Percentiles rank a stretch among this genome's conserved stretches.
These are phyloP conservation scores for Xanthorhoe designata DNA, from an alignment of 2,888 invertebrate genomes.

Conservation along the genomic window DNA sequence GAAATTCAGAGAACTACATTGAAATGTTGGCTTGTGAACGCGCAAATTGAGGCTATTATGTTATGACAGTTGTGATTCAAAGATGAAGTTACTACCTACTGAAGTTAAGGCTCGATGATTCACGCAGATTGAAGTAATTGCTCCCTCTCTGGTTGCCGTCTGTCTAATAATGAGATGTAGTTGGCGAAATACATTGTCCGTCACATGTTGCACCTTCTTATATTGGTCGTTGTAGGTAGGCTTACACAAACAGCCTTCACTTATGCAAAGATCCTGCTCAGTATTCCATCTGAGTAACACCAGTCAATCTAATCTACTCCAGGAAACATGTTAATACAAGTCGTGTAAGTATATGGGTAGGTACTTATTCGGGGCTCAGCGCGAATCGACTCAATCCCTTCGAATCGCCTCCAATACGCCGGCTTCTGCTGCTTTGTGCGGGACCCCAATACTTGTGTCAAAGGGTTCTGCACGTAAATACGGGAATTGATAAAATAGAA, in stretches of 20 bases:
- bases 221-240: constrained; percentile 5
- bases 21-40: constrained; percentile 5
- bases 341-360: constrained; percentile 13
- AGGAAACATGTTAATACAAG: constrained; percentile 27
- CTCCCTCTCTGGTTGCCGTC: not conserved
- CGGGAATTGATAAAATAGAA: constrained; percentile 38
- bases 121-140: too few relatives aligned
- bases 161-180: not conserved
- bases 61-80: not conserved
- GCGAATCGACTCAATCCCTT: constrained; percentile 44
- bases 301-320: constrained; percentile 27
- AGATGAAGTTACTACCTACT: too few relatives aligned
- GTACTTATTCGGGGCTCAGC: constrained; percentile 30
- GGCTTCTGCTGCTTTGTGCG: constrained; percentile 38
- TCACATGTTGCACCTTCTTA: not conserved
- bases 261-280: constrained; percentile 20
- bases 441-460: constrained; percentile 37
- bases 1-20: constrained; percentile 9
- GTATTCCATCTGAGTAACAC: constrained; percentile 18
- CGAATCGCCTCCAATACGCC: constrained; percentile 40
- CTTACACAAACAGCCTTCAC: constrained; percentile 20
- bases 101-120: not conserved
- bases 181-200: not conserved
- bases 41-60: not conserved
- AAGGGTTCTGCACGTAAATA: constrained; percentile 42